phyloP scores from a whole-genome alignment of 2,797 vertebrate species.

The Ceryle rudis region DNA sequence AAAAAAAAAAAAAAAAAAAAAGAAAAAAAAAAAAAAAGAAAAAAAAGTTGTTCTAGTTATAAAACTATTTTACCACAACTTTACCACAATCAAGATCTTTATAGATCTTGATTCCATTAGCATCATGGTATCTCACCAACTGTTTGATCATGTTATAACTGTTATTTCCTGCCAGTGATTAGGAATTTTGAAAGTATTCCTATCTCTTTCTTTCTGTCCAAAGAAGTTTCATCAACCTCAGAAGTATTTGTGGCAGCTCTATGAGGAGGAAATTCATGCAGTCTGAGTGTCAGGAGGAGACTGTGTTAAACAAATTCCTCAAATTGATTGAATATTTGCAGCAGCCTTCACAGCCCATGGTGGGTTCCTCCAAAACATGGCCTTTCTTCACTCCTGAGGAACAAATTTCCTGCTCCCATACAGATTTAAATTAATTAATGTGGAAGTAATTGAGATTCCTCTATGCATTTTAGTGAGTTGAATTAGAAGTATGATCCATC shows the following conservation, averaged over 20 bases:
- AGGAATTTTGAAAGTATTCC: constrained; percentile 55
- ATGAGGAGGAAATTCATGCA: constrained; percentile 14
- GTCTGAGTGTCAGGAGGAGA: background rate
- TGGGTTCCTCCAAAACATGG: background rate
- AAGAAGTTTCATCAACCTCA: constrained; percentile 18
- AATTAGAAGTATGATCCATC: background rate
- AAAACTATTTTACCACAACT: background rate
- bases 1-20: background rate
- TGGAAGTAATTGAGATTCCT: background rate
- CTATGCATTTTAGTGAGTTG: background rate
- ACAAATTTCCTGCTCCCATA: background rate
- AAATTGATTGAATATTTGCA: background rate
- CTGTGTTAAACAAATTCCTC: background rate
- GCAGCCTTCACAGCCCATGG: background rate
- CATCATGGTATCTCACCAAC: background rate
- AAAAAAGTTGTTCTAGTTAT: background rate
- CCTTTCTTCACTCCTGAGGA: background rate
- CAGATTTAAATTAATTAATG: background rate
- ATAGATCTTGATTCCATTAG: constrained; percentile 2
- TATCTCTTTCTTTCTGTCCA: constrained; percentile 49
- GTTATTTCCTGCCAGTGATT: background rate
- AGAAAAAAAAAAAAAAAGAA: background rate
- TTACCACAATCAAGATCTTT: background rate
- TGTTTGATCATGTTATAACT: constrained; percentile 15
- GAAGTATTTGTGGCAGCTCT: constrained; percentile 34